Evolutionary conservation across 2,888 invertebrate species (phyloP), one percentile per base, ranked within the genome.

Genomic region (Fragum sueziense): DNA sequence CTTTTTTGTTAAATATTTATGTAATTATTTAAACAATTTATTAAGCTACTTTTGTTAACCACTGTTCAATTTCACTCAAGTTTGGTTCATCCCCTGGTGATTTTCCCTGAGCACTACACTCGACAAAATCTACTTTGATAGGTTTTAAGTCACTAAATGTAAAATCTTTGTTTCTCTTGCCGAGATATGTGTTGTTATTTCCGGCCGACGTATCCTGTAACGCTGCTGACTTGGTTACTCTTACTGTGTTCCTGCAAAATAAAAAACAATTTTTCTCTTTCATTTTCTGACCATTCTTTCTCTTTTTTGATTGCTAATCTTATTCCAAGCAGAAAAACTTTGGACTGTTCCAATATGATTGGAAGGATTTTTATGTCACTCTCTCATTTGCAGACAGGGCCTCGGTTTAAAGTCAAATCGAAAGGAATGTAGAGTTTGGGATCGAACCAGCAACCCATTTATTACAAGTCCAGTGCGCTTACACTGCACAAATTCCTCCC

Each of bases 221-320:
- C 88, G 97, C 96, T 89, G 95, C 97, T 47, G 96, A 95, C 90
- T 97, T 96, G 0, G 98, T 98, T 61, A 96, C 95, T 34, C 97
- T 95, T 7, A 98, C 95, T n/a, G 97, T 95, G 92, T 97, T 97
- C 88, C 97, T 97, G 93, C 57, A 94, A 61, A 31, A 54, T 3
- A 54, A 52, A 52, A 22, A 22, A 11, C 17, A 6, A 25, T 54
- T 11, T 54, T 54, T 22, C n/a, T n/a, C n/a, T n/a, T n/a, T n/a
- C n/a, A n/a, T n/a, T n/a, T n/a, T n/a, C n/a, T n/a, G n/a, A n/a
- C n/a, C n/a, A n/a, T n/a, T n/a, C n/a, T n/a, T n/a, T n/a, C n/a
- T n/a, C n/a, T n/a, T n/a, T n/a, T n/a, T n/a, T n/a, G n/a, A n/a
- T n/a, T n/a, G n/a, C n/a, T n/a, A n/a, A n/a, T n/a, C n/a, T n/a